Base-by-base conservation (phyloP, 2,888 invertebrate genomes). In the Stegophylla sp. region DNA sequence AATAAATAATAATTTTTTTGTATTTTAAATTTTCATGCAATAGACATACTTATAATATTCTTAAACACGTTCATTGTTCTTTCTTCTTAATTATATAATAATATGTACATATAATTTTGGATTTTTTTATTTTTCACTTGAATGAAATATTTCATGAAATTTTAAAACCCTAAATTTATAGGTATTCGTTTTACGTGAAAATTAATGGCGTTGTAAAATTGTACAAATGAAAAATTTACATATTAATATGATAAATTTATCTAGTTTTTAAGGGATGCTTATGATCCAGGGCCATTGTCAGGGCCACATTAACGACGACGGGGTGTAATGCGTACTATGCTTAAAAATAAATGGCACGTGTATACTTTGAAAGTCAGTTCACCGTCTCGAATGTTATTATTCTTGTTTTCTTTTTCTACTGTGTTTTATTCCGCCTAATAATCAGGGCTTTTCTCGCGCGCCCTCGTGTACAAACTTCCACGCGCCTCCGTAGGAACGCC, bases 401-500 rank as follows among this genome's bases (percentile, higher is more conserved):
- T 59, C n/a, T 69, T 71, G 26, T 51, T 66, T 23, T 66, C n/a
- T 51, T 64, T 43, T 41, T 23, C 41, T 12, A 17, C 56, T 3
- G 17, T 34, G 51, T 64, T 64, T 75, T 64, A 64, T 75, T 51
- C 51, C 23, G 34, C n/a, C 75, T 75, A 34, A 51, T 75, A 64
- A 75, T 26, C 73, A 61, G n/a, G 73, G 59, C 4, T 61, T 73
- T 45, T 45, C 43, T 45, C 13, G 2, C 45, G 45, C 45, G 4
- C 13, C 17, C 15, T 59, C 13, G 4, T 53, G 15, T 45, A 3
- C 20, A 53, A 53, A n/a, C 56, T 56, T 41, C 23, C 72, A 17
- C 4, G 10, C 43, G 43, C 43, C 59, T 15, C 59, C 26, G 13
- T 7, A 23, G 59, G 26, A 59, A 59, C 61, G 34, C 34, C 34